phyloP scores from a whole-genome alignment of 2,888 invertebrate genomes.

The Volucella bombylans region DNA sequence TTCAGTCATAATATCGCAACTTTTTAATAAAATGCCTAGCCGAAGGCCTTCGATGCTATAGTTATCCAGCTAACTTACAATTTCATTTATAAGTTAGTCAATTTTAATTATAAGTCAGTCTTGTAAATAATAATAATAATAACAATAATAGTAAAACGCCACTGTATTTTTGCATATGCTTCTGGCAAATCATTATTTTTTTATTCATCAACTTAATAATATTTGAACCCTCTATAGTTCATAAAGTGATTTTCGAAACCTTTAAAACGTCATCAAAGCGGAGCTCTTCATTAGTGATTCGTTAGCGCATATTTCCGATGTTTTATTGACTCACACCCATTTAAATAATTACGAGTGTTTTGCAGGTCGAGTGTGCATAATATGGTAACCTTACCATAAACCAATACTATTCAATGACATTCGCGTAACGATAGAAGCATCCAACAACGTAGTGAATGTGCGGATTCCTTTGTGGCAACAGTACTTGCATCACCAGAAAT shows the following conservation, averaged over 20 bases:
- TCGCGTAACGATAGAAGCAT: conserved; percentile 43
- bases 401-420: conserved; percentile 30
- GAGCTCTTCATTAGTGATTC: conserved; percentile 37
- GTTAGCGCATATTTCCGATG: conserved; percentile 26
- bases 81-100: no score
- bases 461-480: conserved; percentile 43
- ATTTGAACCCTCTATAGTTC: not conserved
- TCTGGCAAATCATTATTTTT: no score
- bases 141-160: no score
- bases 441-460: conserved; percentile 22
- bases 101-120: no score
- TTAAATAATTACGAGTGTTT: conserved; percentile 15
- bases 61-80: no score
- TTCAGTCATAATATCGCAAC: no score
- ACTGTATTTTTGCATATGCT: no score
- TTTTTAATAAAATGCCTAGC: no score
- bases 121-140: no score
- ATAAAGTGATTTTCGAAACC: conserved; percentile 33
- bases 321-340: conserved; percentile 46
- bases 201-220: no score
- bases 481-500: conserved; percentile 51
- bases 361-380: conserved; percentile 6
- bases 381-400: conserved; percentile 38
- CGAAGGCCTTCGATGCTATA: no score
- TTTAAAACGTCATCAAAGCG: conserved; percentile 29